Base-by-base conservation (phyloP, 2,113 vertebrate genomes). In the Haliaeetus leucogaster region DNA sequence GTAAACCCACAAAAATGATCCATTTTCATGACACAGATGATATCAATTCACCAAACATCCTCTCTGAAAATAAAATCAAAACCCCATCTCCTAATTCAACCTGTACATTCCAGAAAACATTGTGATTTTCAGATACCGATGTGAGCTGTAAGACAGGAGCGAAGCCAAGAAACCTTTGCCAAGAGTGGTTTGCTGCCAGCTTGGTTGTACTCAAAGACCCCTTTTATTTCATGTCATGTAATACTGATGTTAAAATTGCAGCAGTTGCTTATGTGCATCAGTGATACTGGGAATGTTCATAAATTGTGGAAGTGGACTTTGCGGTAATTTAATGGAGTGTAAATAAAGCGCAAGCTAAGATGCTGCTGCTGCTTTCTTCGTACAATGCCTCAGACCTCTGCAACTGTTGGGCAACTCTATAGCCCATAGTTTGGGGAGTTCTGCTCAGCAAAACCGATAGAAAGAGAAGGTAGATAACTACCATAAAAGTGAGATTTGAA, bases 381-480 rank as follows among this genome's bases (percentile, higher is more conserved):
- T 40, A 2, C 27, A 15, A 1, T 36, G 52, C 6, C 38, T 20
- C 40, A 30, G 30, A 20, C 8, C 40, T 45, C 65, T 47, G 52
- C 50, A 71, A 2, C 43, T 3, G 0, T 4, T 26, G 38, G 72
- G n/a, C 29, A 42, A 0, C n/a, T 56, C 52, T 38, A 0, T 30
- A 52, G 34, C 30, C 48, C 4, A 0, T 15, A 32, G 27, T 22
- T 12, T 34, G 68, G 42, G 43, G 36, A n/a, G 25, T 15, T 50
- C 25, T 47, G 36, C 52, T 56, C 20, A 23, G 59, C 18, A 55
- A 34, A 59, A 30, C 10, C 2, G 25, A 10, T 45, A 45, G 71
- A 43, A 53, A 50, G 40, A 14, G 13, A 20, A 72, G 30, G 52
- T 36, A 42, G 36, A 15, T 14, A 34, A n/a, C 26, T 25, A 11